phyloP scores from a whole-genome alignment of 2,888 invertebrate species.

The Dryococelus australis region DNA sequence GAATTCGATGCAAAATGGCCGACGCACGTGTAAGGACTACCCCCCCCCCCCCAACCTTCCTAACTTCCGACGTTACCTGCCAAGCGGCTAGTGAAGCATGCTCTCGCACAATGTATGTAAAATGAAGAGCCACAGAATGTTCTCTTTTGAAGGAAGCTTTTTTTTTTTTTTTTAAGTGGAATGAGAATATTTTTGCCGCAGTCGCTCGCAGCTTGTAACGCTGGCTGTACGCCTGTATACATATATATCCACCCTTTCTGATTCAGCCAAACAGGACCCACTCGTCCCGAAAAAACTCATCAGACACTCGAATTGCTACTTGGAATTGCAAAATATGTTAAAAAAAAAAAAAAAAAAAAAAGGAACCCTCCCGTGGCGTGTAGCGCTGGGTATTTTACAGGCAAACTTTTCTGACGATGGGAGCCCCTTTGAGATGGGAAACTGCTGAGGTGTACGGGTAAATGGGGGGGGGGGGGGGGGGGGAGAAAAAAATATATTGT shows the following conservation, averaged over 20 bases:
- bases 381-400: background rate
- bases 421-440: background rate
- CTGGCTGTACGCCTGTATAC: background rate
- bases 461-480: no score
- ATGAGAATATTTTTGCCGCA: background rate
- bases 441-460: background rate
- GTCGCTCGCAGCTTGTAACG: background rate
- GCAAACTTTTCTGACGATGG: background rate
- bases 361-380: background rate
- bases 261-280: background rate
- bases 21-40: no score
- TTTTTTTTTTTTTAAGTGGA: background rate
- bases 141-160: background rate
- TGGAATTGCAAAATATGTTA: constrained; percentile 1
- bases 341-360: no score
- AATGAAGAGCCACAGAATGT: background rate
- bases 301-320: background rate
- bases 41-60: no score
- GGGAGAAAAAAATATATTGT: no score
- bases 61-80: background rate
- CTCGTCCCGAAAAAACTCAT: background rate
- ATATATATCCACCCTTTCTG: background rate
- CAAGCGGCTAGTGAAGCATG: background rate
- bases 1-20: no score
- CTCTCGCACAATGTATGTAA: background rate